Conservation (phyloP, 2,888 invertebrate genomes). For the Volucella zonaria region DNA sequence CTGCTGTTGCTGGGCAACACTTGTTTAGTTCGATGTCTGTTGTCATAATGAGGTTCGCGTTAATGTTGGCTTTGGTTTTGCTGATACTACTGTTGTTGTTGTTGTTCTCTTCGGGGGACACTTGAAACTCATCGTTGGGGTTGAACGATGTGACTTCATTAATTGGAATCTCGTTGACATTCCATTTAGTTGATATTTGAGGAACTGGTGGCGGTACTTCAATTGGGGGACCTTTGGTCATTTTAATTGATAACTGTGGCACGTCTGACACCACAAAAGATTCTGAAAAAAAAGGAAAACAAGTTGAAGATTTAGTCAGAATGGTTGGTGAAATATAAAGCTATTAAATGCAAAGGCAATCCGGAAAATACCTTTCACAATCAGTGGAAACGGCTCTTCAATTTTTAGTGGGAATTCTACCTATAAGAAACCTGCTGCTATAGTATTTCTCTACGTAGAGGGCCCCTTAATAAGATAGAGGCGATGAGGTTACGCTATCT, state of each 20-base stretch:
- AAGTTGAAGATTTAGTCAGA: neutral
- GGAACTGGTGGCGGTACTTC: conserved; percentile 59
- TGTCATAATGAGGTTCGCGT: conserved; percentile 58
- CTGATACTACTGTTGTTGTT: conserved; percentile 24
- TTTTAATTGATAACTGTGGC: conserved; percentile 53
- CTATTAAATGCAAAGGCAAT: too few species aligned
- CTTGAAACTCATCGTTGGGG: conserved; percentile 67
- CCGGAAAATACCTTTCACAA: too few species aligned
- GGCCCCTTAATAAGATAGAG: too few species aligned
- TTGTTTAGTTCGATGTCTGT: conserved; percentile 60
- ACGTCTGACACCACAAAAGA: neutral
- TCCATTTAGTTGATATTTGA: conserved; percentile 62
- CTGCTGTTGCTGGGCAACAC: conserved; percentile 45
- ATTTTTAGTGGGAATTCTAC: too few species aligned
- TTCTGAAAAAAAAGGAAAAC: conserved; percentile 25
- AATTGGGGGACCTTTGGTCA: conserved; percentile 57
- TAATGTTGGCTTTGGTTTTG: conserved; percentile 21
- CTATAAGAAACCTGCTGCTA: too few species aligned
- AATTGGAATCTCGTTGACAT: conserved; percentile 68
- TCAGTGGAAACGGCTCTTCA: too few species aligned
- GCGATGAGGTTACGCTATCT: too few species aligned
- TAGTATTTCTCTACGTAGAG: too few species aligned
- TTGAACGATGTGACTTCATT: conserved; percentile 66
- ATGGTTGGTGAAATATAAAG: too few species aligned
- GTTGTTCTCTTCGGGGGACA: conserved; percentile 51